Base-by-base conservation (phyloP, 2,888 invertebrate genomes). In the Andricus curvator region DNA sequence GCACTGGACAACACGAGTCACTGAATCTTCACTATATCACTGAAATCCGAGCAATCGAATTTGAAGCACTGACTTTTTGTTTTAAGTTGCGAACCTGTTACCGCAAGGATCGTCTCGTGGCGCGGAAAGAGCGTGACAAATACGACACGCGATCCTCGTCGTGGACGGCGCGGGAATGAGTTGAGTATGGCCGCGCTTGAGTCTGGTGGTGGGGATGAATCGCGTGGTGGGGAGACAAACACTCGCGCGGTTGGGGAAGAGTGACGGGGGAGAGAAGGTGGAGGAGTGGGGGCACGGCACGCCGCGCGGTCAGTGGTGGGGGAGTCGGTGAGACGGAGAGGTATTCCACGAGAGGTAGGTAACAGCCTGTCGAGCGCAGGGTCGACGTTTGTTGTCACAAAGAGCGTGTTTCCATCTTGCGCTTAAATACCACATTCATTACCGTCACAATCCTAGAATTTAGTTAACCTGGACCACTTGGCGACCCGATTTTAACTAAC, bases 121-220 rank as follows among this genome's bases (percentile, higher is more conserved):
- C 85, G 82, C 84, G 82, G 82, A 84, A 85, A 86, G 84, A 85
- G 81, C 86, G 85, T 87, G 81, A 80, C 84, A 86, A 82, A 17
- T 81, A 85, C 88, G 88, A 88, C 86, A 84, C 89, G 87, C 89
- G 85, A 86, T 88, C 87, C 88, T 88, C 88, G 85, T 89, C 89
- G 86, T 86, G 91, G 90, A 88, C 89, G 89, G 88, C 91, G 90
- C 90, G 90, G 89, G 89, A 91, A 91, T 91, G 91, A 90, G 86
- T 86, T 84, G 85, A 86, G 87, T 65, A 80, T 78, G 78, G 80
- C 77, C 70, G 80, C 67, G 64, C 56, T 74, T 74, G 81, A 81
- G 77, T 74, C 41, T 41, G 76, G 81, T 83, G 83, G 86, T 82
- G 81, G 80, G 81, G 67, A 60, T 6, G 51, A 78, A n/a, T 8